These are phyloP conservation scores for Brevipalpus yothersi DNA, from an alignment of 1,140 invertebrate genomes.

Conservation along the genomic window DNA sequence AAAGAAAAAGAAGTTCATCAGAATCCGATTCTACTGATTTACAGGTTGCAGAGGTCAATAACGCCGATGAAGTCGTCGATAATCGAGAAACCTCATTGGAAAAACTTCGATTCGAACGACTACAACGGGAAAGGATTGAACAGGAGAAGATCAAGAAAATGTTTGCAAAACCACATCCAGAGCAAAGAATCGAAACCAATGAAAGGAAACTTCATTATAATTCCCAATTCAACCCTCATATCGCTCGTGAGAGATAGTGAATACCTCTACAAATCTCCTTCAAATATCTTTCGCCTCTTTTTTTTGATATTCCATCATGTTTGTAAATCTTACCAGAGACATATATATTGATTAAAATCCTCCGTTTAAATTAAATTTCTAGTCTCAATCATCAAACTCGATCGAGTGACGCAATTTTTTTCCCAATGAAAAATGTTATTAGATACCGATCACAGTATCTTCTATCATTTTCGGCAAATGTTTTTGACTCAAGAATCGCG, in stretches of 20 bases:
- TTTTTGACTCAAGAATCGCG: too few species aligned
- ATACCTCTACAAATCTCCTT: too few species aligned
- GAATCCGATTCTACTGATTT: slow-evolving; percentile 3
- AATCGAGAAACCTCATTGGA: slow-evolving; percentile 30
- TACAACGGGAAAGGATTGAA: slow-evolving; percentile 52
- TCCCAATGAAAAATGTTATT: too few species aligned
- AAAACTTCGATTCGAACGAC: slow-evolving; percentile 44
- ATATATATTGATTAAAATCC: too few species aligned
- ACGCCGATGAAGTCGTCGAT: slow-evolving; percentile 4
- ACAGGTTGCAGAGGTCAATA: slow-evolving; percentile 1
- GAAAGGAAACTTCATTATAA: slow-evolving; percentile 48
- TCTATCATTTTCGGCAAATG: too few species aligned
- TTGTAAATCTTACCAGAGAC: too few species aligned
- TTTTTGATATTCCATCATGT: too few species aligned
- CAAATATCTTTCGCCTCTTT: too few species aligned
- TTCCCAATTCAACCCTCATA: slow-evolving; percentile 71
- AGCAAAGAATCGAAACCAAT: slow-evolving; percentile 18
- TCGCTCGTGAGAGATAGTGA: slow-evolving; percentile 21
- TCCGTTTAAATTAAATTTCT: too few species aligned
- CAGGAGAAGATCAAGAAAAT: slow-evolving; percentile 38
- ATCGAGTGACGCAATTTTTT: too few species aligned
- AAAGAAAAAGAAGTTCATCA: slow-evolving; percentile 11
- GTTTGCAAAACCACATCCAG: slow-evolving; percentile 31
- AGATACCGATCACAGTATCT: too few species aligned
- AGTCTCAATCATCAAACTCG: too few species aligned